Evolutionary conservation across 2,113 vertebrate genomes (phyloP), one percentile per base, ranked within the genome.

Genomic region (Notothenia coriiceps): DNA sequence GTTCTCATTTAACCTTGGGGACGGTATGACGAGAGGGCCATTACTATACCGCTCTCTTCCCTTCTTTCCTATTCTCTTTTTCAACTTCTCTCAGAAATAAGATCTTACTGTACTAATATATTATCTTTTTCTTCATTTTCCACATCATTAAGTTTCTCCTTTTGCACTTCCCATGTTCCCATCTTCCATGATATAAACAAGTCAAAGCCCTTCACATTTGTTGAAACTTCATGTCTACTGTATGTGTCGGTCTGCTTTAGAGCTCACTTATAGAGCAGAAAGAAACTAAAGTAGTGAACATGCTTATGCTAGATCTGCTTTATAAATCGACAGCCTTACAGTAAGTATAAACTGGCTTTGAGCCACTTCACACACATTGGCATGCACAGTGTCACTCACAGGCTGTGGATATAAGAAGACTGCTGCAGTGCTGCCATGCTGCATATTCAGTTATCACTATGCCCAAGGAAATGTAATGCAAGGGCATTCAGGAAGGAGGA

Each of bases 1-100:
- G 60, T 88, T 91, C 89, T 86, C 91, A 76, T 88, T 91, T 93
- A 93, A 94, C 91, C 93, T 93, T 94, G 90, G 77, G 85, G 60
- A 72, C 67, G 79, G 82, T 75, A 88, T 88, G 79, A 75, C 69
- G 22, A 62, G 44, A 57, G 77, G 69, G 84, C 79, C 83, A 84
- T 91, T 90, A 86, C 71, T 71, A 17, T 40, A 65, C 54, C 6
- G 77, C 52, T 80, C 60, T 35, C 72, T 55, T 29, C 44, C 59
- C 33, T 60, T 25, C 43, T 70, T 29, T 25, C 60, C 22, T 47
- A 35, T 57, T 68, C 46, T 71, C 49, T 75, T 64, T 20, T 74
- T 55, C 29, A 25, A 46, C 51, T 67, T 25, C 25, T 65, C 60
- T 44, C 15, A 47, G 3, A 71, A 46, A 75, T 22, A 43, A 57